Percentiles rank a stretch among this genome's conserved stretches.
Conservation (phyloP, 92 coral and sea anemone genomes). For the Epizoanthus illoricatus region DNA sequence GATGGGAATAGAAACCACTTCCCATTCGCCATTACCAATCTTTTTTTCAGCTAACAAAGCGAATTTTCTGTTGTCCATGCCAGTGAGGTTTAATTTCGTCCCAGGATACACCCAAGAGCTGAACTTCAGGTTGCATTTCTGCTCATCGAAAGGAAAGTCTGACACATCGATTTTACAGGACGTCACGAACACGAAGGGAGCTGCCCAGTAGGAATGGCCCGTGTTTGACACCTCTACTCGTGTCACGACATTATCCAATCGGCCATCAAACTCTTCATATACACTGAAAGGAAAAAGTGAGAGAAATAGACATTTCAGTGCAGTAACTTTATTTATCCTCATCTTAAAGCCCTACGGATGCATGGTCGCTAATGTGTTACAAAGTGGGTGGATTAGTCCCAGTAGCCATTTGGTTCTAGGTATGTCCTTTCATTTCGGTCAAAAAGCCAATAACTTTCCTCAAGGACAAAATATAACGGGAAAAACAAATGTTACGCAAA, state of each 20-base stretch:
- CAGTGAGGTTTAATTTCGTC: slow-evolving; percentile 43
- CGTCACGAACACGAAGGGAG: slow-evolving; percentile 55
- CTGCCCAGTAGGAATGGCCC: slow-evolving; percentile 43
- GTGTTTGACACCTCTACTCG: slow-evolving; percentile 41
- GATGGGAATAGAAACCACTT: slow-evolving; percentile 41
- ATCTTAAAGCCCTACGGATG: too few relatives aligned
- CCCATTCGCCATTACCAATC: slow-evolving; percentile 64
- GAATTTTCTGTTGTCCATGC: slow-evolving; percentile 38
- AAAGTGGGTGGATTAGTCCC: too few relatives aligned
- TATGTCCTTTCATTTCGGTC: too few relatives aligned
- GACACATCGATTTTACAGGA: slow-evolving; percentile 62
- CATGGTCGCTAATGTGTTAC: too few relatives aligned
- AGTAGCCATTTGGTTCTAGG: too few relatives aligned
- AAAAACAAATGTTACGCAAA: too few relatives aligned
- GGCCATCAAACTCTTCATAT: slow-evolving; percentile 54
- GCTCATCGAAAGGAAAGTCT: slow-evolving; percentile 61
- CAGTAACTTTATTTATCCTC: too few relatives aligned
- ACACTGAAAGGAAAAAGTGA: slow-evolving; percentile 35
- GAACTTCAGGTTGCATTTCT: slow-evolving; percentile 49
- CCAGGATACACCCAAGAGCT: slow-evolving; percentile 63
- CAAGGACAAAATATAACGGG: too few relatives aligned
- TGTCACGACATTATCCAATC: slow-evolving; percentile 52
- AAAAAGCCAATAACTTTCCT: too few relatives aligned
- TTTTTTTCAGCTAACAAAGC: slow-evolving; percentile 49
- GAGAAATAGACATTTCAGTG: not conserved